phyloP scores from a whole-genome alignment of 2,888 invertebrate genomes.

The Tetropium fuscum region DNA sequence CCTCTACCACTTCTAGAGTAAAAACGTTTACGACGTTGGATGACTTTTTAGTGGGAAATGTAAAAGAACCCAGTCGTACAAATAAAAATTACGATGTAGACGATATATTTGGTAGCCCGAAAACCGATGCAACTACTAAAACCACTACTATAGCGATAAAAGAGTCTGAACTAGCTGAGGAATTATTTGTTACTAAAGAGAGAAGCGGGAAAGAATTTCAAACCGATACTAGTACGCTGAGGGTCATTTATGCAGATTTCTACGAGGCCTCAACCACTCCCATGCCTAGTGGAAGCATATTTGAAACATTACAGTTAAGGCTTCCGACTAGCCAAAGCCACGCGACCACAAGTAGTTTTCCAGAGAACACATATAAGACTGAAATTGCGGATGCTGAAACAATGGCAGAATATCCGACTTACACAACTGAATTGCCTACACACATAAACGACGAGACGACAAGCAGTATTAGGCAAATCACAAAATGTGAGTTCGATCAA shows the following conservation, averaged over 20 bases:
- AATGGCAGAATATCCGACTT: background rate
- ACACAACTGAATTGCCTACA: background rate
- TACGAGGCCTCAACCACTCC: conserved; percentile 51
- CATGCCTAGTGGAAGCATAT: conserved; percentile 39
- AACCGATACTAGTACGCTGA: conserved; percentile 21
- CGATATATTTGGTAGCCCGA: conserved; percentile 54
- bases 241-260: conserved; percentile 58
- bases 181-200: conserved; percentile 46
- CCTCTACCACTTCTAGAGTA: conserved; percentile 1
- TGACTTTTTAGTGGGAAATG: conserved; percentile 41
- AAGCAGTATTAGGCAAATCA: background rate
- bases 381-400: background rate
- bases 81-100: conserved; percentile 48
- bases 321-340: conserved; percentile 67
- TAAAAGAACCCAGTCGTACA: conserved; percentile 34
- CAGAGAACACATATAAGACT: conserved; percentile 64
- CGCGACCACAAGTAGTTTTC: conserved; percentile 69
- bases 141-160: conserved; percentile 30
- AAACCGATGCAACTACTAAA: conserved; percentile 33
- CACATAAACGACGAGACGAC: no score
- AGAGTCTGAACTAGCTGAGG: conserved; percentile 48
- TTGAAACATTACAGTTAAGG: conserved; percentile 35
- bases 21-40: conserved; percentile 34
- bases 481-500: no score
- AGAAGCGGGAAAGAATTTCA: conserved; percentile 15